Conservation (phyloP, 2,113 vertebrate species). For the Danio rerio region GRCz12tu NC_133184.1:6514001-6514500, state of each 20-base stretch:
- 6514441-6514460: not conserved
- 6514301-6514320: not conserved
- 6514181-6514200: slow-evolving; percentile 58
- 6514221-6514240: not conserved
- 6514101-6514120: slow-evolving; percentile 50
- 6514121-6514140: slow-evolving; percentile 52
- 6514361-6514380: not conserved
- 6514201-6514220: not conserved
- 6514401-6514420: not conserved
- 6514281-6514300: slow-evolving; percentile 30
- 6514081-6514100: not conserved
- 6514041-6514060: slow-evolving; percentile 36
- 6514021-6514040: slow-evolving; percentile 43
- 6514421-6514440: too few species aligned
- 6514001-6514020: slow-evolving; percentile 9
- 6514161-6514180: slow-evolving; percentile 63
- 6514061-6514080: slow-evolving; percentile 13
- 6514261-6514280: slow-evolving; percentile 10
- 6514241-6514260: slow-evolving; percentile 11
- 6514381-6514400: not conserved
- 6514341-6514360: not conserved
- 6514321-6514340: not conserved
- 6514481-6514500: too few species aligned
- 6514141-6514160: slow-evolving; percentile 23
- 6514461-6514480: too few species aligned